Base-by-base conservation (phyloP, 2,888 invertebrate species). In the Drosophila acutilabella region DNA sequence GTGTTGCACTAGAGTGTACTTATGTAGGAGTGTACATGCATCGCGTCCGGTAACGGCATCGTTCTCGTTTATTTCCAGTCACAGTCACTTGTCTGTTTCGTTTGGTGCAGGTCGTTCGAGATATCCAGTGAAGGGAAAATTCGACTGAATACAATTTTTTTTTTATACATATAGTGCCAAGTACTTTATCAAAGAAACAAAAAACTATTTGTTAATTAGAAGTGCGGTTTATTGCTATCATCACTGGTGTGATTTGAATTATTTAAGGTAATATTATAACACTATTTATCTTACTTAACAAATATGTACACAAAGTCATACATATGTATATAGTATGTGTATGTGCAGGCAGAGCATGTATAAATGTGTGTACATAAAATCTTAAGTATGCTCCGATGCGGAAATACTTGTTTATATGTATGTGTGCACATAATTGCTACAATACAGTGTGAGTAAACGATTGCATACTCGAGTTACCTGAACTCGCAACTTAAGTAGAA, bases 81-180 rank as follows among this genome's bases (percentile, higher is more conserved):
- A 36, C 76, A 77, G 77, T 78, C 74, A 77, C 71, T 78, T 74
- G 77, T 65, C 67, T 59, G 71, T 62, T 68, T 60, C 65, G 64
- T 44, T 74, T 64, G 52, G 61, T 59, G 75, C 40, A 59, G 75
- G 75, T 72, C 13, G 72, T 75, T 67, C 57, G 51, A 30, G 48
- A 64, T 61, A 45, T 36, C 23, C 16, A 54, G 52, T 50, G 45
- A 71, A 58, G 18, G 52, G 47, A 33, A 60, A 48, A 59, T n/a
- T 69, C 40, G 23, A 53, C 18, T n/a, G 20, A 11, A 58, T 53
- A 54, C 13, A 51, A 66, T 44, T 64, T 57, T 36, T 42, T 62
- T 48, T 62, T 70, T 74, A 62, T 70, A 50, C 52, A 6, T 23
- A 53, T 61, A 60, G 69, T 40, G 56, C 41, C 18, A 42, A 50